These are phyloP conservation scores for Trichogramma pretiosum DNA, from an alignment of 1,140 invertebrate species.

Conservation along the genomic window DNA sequence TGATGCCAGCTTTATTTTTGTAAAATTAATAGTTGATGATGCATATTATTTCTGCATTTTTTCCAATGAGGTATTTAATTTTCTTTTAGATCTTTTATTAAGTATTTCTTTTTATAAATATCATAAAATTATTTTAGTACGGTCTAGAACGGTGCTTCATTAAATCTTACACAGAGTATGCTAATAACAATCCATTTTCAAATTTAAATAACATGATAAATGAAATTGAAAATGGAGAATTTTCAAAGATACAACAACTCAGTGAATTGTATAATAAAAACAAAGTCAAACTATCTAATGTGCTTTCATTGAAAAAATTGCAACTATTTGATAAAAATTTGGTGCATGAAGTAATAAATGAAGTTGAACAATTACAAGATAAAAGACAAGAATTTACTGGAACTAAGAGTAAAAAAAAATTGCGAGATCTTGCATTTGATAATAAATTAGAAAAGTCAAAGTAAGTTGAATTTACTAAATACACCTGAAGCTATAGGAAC, in stretches of 20 bases:
- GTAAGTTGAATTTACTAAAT: constrained; percentile 8
- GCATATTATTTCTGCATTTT: constrained; percentile 33
- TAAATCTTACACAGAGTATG: constrained; percentile 14
- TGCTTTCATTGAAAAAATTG: constrained; percentile 11
- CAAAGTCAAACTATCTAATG: constrained; percentile 18
- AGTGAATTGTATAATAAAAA: constrained; percentile 27
- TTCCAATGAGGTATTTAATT: constrained; percentile 32
- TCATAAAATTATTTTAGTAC: constrained; percentile 25
- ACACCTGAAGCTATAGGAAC: too few species aligned
- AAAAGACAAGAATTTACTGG: constrained; percentile 3
- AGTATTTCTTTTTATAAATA: constrained; percentile 3
- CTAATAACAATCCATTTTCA: constrained; percentile 24
- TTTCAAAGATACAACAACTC: constrained; percentile 22
- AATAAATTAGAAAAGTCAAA: constrained; percentile 6
- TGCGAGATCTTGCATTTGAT: not conserved
- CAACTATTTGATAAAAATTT: constrained; percentile 26
- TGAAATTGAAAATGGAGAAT: constrained; percentile 20
- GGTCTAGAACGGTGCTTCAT: constrained; percentile 31
- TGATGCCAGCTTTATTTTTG: constrained; percentile 39
- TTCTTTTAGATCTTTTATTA: not conserved
- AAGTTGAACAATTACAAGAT: constrained; percentile 15
- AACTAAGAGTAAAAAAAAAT: constrained; percentile 3
- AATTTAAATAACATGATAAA: constrained; percentile 25
- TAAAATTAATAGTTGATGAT: constrained; percentile 32
- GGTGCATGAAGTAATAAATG: constrained; percentile 20